phyloP scores from a whole-genome alignment of 2,888 invertebrate genomes.

The Therioaphis trifolii region DNA sequence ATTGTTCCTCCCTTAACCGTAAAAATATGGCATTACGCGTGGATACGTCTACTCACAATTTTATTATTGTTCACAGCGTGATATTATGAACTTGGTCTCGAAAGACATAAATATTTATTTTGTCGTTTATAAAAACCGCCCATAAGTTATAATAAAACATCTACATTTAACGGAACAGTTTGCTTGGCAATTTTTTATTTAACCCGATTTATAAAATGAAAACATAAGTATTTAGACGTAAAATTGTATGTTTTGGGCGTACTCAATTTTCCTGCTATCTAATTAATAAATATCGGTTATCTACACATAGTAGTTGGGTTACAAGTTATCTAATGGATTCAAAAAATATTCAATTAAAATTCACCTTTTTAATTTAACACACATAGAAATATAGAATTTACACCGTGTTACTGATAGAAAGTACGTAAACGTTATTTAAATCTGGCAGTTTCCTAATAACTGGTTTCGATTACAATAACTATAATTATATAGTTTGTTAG shows the following conservation, averaged over 20 bases:
- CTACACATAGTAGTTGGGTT: not conserved
- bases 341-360: not conserved
- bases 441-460: not conserved
- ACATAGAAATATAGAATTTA: not conserved
- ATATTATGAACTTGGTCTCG: constrained; percentile 13
- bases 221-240: not conserved
- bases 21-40: not conserved
- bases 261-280: not conserved
- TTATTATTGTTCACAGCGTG: constrained; percentile 15
- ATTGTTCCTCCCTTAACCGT: not conserved
- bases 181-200: not conserved
- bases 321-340: not conserved
- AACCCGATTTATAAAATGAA: not conserved
- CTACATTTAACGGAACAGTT: not conserved
- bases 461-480: not conserved
- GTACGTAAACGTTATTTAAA: not conserved
- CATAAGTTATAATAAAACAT: constrained; percentile 1
- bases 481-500: not conserved
- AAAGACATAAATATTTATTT: constrained; percentile 37
- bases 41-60: not conserved
- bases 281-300: not conserved
- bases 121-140: constrained; percentile 13
- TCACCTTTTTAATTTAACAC: not conserved
- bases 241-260: not conserved
- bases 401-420: not conserved